phyloP scores from a whole-genome alignment of 2,888 invertebrate species.

The Lepidochitona cinerea region DNA sequence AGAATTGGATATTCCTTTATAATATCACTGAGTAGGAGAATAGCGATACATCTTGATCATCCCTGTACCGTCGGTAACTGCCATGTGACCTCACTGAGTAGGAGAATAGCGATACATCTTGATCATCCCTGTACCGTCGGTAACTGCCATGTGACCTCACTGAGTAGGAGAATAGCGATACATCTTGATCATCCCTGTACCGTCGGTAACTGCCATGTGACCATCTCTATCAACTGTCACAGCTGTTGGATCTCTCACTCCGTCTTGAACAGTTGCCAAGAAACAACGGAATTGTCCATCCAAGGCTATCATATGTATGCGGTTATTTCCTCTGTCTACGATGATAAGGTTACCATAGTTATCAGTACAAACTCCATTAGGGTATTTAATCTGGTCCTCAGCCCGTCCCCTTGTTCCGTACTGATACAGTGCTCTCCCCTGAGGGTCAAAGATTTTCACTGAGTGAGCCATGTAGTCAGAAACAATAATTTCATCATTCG shows the following conservation, averaged over 20 bases:
- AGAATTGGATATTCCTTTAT: no score
- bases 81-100: not conserved
- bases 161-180: not conserved
- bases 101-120: not conserved
- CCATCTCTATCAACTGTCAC: not conserved
- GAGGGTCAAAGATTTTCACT: not conserved
- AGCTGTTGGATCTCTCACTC: not conserved
- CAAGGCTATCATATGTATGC: not conserved
- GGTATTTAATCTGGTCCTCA: not conserved
- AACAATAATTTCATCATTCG: not conserved
- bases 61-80: not conserved
- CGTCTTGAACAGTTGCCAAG: not conserved
- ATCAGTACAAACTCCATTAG: not conserved
- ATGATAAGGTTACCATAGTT: not conserved
- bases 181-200: conserved; percentile 6
- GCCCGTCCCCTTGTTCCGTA: not conserved
- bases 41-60: conserved; percentile 3
- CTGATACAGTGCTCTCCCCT: not conserved
- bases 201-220: not conserved
- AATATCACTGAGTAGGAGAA: not conserved
- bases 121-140: conserved; percentile 3
- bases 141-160: not conserved
- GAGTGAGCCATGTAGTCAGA: conserved; percentile 4
- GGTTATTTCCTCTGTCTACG: not conserved
- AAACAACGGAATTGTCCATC: not conserved